Conservation (phyloP, 1,140 invertebrate genomes). For the Ooceraea biroi region DNA sequence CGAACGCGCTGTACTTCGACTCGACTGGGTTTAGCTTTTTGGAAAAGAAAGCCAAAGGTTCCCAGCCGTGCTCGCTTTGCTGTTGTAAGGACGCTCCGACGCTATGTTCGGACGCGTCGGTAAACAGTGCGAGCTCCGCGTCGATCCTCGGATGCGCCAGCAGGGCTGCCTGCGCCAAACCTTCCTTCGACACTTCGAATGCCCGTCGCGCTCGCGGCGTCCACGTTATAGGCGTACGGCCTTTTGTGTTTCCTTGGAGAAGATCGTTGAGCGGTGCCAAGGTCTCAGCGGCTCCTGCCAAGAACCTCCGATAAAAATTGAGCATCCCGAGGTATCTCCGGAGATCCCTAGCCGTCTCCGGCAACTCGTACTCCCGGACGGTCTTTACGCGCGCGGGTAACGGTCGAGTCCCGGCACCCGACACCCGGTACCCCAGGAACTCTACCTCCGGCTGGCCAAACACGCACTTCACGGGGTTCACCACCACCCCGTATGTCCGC, state of each 20-base stretch:
- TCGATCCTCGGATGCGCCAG: too few relatives aligned
- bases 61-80: background rate
- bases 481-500: background rate
- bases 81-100: background rate
- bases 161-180: background rate
- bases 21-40: background rate
- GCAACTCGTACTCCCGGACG: background rate
- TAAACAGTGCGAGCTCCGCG: too few relatives aligned
- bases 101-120: too few relatives aligned
- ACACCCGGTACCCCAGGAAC: background rate
- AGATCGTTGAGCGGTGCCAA: background rate
- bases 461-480: constrained; percentile 13
- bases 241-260: background rate
- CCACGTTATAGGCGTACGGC: background rate
- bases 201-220: background rate
- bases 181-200: background rate
- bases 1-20: background rate
- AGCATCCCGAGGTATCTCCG: background rate
- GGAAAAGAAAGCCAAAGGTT: too few relatives aligned
- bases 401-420: background rate
- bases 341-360: background rate
- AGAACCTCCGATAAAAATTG: background rate
- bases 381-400: background rate
- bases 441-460: background rate
- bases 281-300: background rate